Conservation (phyloP, 2,113 vertebrate genomes). For the Gymnocephalus cernua region DNA sequence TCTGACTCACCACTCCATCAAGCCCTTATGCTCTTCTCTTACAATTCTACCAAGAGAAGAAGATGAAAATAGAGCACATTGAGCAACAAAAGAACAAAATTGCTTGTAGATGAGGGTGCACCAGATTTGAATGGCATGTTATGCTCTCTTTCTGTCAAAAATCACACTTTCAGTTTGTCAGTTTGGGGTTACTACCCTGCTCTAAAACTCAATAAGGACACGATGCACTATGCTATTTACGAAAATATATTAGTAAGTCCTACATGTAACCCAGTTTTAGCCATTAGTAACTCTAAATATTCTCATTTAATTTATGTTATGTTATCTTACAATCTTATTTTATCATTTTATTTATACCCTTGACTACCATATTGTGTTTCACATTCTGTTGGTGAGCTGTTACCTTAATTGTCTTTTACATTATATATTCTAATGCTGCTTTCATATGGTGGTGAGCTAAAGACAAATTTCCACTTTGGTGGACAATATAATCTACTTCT, state of each 20-base stretch:
- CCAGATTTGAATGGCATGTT: conserved; percentile 76
- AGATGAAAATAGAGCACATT: conserved; percentile 80
- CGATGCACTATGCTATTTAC: conserved; percentile 23
- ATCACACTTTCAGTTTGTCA: conserved; percentile 59
- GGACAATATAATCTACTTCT: background rate
- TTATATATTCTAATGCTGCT: background rate
- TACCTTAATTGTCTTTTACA: background rate
- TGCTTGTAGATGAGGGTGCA: conserved; percentile 78
- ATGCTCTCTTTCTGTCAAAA: conserved; percentile 65
- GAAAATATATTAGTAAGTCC: conserved; percentile 19
- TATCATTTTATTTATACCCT: no score
- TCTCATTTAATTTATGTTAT: background rate
- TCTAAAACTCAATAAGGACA: conserved; percentile 40
- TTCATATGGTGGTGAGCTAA: background rate
- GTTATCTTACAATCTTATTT: background rate
- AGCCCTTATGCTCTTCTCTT: conserved; percentile 70
- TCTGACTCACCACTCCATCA: conserved; percentile 77
- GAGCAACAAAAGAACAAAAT: conserved; percentile 78
- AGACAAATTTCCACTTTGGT: background rate
- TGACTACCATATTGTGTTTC: background rate
- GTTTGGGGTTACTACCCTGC: conserved; percentile 58
- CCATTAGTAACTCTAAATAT: background rate
- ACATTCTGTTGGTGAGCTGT: background rate
- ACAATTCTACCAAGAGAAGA: conserved; percentile 65
- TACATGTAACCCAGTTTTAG: background rate